A percentile compares a stretch with the other conserved stretches of the same genome.
Conservation (phyloP, 2,797 vertebrate species). For the Parauchenoglanis ngamensis region DNA sequence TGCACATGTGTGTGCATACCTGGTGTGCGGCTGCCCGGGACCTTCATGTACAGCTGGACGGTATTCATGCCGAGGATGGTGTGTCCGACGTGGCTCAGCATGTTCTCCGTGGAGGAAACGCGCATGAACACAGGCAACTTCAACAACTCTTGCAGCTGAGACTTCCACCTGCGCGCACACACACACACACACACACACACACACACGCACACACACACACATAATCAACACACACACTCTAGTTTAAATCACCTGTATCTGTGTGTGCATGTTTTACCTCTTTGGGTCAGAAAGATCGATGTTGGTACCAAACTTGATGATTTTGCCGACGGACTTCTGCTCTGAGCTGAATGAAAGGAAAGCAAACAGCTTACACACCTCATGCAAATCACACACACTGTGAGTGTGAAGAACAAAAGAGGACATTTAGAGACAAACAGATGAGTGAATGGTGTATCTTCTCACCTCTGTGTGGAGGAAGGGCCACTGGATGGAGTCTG, state of each 20-base stretch:
- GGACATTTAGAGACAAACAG: too few relatives aligned
- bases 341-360: slow-evolving; percentile 71
- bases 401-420: not conserved
- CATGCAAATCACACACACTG: not conserved
- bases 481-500: slow-evolving; percentile 62
- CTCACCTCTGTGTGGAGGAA: slow-evolving; percentile 46
- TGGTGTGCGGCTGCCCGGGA: slow-evolving; percentile 82
- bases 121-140: slow-evolving; percentile 86
- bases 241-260: not conserved
- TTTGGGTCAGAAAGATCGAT: slow-evolving; percentile 93
- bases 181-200: slow-evolving; percentile 12
- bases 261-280: slow-evolving; percentile 70
- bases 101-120: slow-evolving; percentile 81
- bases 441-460: too few relatives aligned
- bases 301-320: slow-evolving; percentile 95
- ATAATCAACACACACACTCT: slow-evolving; percentile 5
- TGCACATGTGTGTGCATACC: slow-evolving; percentile 60
- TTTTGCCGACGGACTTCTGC: slow-evolving; percentile 81
- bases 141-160: slow-evolving; percentile 82
- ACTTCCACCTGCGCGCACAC: slow-evolving; percentile 76
- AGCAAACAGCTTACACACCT: not conserved
- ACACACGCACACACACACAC: not conserved
- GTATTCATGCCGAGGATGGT: slow-evolving; percentile 88
- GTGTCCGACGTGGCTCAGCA: slow-evolving; percentile 85
- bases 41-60: slow-evolving; percentile 86